Evolutionary conservation across 1,140 invertebrate species (phyloP).

Genomic region (Nasonia giraulti): DNA sequence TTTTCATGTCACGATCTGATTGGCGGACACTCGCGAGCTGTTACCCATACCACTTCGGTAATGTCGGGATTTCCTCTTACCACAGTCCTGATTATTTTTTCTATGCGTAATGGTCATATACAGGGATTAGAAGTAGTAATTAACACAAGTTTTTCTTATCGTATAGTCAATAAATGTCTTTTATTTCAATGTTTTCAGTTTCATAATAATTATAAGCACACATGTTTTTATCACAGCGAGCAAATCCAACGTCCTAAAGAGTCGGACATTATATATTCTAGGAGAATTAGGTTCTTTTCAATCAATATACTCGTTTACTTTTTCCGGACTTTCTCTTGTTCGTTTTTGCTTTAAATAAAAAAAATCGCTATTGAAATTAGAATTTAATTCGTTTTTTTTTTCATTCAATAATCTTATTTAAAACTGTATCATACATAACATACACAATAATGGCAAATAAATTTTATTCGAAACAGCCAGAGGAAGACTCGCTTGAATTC

Average conservation of each 20-base stretch:
- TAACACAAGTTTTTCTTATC: constrained; percentile 26
- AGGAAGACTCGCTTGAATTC: constrained; percentile 39
- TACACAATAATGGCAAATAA: constrained; percentile 47
- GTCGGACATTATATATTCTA: constrained; percentile 31
- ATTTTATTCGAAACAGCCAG: constrained; percentile 37
- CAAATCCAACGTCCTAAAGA: constrained; percentile 13
- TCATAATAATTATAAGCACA: constrained; percentile 51
- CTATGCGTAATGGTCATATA: neutral
- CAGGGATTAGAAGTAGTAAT: neutral
- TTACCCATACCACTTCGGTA: neutral
- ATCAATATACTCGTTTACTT: constrained; percentile 32
- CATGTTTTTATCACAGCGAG: constrained; percentile 50
- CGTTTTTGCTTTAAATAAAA: constrained; percentile 34
- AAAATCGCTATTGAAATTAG: constrained; percentile 38
- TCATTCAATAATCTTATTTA: constrained; percentile 42
- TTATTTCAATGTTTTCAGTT: constrained; percentile 49
- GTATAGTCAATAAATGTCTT: constrained; percentile 50
- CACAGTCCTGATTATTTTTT: neutral
- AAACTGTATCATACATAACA: constrained; percentile 49
- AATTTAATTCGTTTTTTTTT: constrained; percentile 44
- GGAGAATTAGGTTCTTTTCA: constrained; percentile 35
- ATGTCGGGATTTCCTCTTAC: constrained; percentile 25
- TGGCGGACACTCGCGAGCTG: neutral
- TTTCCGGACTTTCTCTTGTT: constrained; percentile 34
- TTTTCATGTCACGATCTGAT: neutral